Base-by-base conservation (phyloP, 2,797 vertebrate genomes). In the Oreochromis grahami region DNA sequence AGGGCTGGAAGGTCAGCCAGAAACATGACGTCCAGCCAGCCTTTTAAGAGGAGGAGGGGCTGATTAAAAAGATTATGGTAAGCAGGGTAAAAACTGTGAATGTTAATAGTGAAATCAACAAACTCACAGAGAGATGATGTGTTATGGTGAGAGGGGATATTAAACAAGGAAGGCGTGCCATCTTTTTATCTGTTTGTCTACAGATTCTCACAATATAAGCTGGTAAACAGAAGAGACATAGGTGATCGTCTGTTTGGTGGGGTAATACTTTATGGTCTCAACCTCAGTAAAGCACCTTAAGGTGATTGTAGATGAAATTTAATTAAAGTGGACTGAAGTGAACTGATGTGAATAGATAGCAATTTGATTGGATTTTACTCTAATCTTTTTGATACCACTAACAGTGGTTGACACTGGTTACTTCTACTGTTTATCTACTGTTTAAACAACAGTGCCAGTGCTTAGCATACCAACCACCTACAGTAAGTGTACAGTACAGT, bases 1-100 rank as follows among this genome's bases (percentile, higher is more conserved):
- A 84, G 74, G 81, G 4, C 70, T 78, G 9, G 38, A 78, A 87
- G 87, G 86, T 87, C 79, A 50, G 63, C 83, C 77, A 81, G 81
- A 79, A 81, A 89, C 86, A 89, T 58, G 81, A 87, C 43, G 5
- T 86, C 38, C 51, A 82, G 48, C 78, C 76, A 88, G 79, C 32
- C 24, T 51, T 77, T 36, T 45, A 55, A 65, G 38, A 17, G 21
- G 43, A 21, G 58, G 65, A 79, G 58, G 65, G 50, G 13, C 45
- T 74, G 21, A 80, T 89, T 12, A 79, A 87, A 86, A 77, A 45
- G 19, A 52, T 90, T 63, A 85, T 29, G 58, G 2, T 50, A 24
- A 83, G 72, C 26, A 74, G 5, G 38, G 7, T 53, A 14, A 76
- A 85, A 52, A 51, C n/a, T 21, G 14, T 17, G 6, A 36, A 41